Base-by-base conservation (phyloP, 2,797 vertebrate genomes). In the Sciurus carolinensis region DNA sequence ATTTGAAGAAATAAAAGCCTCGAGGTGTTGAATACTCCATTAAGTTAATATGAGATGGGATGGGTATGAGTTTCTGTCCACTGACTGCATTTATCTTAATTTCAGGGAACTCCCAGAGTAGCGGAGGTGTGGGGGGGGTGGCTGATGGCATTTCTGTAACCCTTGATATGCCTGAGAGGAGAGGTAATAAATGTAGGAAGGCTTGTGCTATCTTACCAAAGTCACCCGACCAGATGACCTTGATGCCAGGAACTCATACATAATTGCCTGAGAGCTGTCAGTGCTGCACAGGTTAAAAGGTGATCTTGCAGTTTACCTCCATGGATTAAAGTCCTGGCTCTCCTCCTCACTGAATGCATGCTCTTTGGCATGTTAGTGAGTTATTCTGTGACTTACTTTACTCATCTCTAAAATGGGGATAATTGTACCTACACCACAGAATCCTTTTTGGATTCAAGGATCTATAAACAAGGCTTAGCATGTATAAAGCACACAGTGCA, bases 321-420 rank as follows among this genome's bases (percentile, higher is more conserved):
- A 33, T 33, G 7, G 44, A n/a, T 90, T 94, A 69, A 90, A 80
- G 87, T 66, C 59, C 59, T 67, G 72, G 22, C 24, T 95, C 52
- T 73, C 10, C 24, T 44, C 18, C 7, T 77, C 87, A 69, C 26
- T 47, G 64, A 66, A 47, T 59, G 2, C 18, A 22, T 62, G 17
- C 4, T 91, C 44, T 90, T 93, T 62, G 33, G 8, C 42, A 79
- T n/a, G 18, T 79, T 54, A 69, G 26, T 39, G 80, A 52, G 94
- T 57, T 84, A 36, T 72, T 59, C 44, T 59, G 20, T 93, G 47
- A 50, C 84, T 95, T 67, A 66, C 30, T 95, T 93, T 94, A 76
- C 36, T 85, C 66, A 96, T 94, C 95, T 97, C 52, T 91, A 57
- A 90, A 95, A 89, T 98, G 76, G 93, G 80, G 10, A 72, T 77